phyloP scores from a whole-genome alignment of 2,888 invertebrate genomes.

The Pediacus dermestoides region DNA sequence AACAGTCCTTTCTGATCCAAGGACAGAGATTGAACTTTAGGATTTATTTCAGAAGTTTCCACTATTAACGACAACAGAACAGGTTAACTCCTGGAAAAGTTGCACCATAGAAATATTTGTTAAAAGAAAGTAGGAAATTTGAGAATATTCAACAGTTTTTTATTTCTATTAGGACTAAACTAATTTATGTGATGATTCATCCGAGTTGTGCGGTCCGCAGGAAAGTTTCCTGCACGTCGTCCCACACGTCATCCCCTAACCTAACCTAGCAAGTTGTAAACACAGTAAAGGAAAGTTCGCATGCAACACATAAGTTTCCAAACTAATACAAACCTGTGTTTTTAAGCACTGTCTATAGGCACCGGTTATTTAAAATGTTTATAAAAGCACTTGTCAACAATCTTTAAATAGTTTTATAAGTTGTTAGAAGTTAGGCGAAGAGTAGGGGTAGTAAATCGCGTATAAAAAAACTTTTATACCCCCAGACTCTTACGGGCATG shows the following conservation, averaged over 20 bases:
- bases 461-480: constrained; percentile 43
- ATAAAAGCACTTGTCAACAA: constrained; percentile 15
- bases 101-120: constrained; percentile 12
- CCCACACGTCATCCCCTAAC: constrained; percentile 30
- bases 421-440: constrained; percentile 41
- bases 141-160: no score
- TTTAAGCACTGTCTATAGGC: constrained; percentile 12
- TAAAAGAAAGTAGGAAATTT: no score
- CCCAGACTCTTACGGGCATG: constrained; percentile 44
- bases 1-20: no score
- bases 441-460: constrained; percentile 40
- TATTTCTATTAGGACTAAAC: no score
- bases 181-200: constrained; percentile 5
- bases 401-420: constrained; percentile 37
- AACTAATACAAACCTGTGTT: constrained; percentile 26
- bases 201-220: background rate
- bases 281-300: constrained; percentile 32
- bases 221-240: constrained; percentile 8
- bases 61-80: no score
- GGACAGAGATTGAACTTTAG: no score
- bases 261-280: constrained; percentile 35
- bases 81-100: no score
- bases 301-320: constrained; percentile 32
- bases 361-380: constrained; percentile 2
- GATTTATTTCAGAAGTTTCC: no score